Conservation (phyloP, 2,888 invertebrate genomes). For the Scrobipalpa costella region DNA sequence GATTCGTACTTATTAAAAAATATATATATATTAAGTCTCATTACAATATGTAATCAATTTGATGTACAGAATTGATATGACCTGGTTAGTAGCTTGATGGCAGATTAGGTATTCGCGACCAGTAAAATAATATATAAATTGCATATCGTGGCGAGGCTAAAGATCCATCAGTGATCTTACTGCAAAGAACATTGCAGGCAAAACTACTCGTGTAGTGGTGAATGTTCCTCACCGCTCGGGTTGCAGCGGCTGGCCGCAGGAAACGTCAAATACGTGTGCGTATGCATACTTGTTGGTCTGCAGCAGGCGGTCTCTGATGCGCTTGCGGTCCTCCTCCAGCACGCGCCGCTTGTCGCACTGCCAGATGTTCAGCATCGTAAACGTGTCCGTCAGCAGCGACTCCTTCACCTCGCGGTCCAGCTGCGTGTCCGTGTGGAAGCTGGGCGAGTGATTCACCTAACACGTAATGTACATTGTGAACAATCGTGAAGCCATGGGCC, state of each 20-base stretch:
- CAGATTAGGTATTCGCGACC: no score
- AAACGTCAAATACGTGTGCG: slow-evolving; percentile 7
- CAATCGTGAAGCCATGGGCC: no score
- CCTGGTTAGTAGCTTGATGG: no score
- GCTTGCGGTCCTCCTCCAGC: slow-evolving; percentile 86
- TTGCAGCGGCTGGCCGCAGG: neutral
- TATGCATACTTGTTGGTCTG: slow-evolving; percentile 76
- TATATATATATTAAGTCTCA: no score
- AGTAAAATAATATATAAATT: no score
- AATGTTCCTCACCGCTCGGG: slow-evolving; percentile 4
- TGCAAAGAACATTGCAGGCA: no score
- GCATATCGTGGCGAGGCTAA: no score
- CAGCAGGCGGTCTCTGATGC: slow-evolving; percentile 86
- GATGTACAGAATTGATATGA: no score
- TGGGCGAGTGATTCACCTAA: slow-evolving; percentile 95
- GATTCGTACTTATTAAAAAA: no score
- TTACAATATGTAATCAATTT: no score
- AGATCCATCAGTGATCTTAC: no score
- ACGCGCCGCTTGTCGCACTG: slow-evolving; percentile 87
- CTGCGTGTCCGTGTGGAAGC: slow-evolving; percentile 94
- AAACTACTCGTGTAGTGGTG: neutral
- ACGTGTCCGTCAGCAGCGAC: slow-evolving; percentile 87
- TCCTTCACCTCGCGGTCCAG: slow-evolving; percentile 94
- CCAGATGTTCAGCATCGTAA: slow-evolving; percentile 88
- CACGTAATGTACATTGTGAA: no score